Base-by-base conservation (phyloP, 2,888 invertebrate genomes). In the Aphodius sticticus region DNA sequence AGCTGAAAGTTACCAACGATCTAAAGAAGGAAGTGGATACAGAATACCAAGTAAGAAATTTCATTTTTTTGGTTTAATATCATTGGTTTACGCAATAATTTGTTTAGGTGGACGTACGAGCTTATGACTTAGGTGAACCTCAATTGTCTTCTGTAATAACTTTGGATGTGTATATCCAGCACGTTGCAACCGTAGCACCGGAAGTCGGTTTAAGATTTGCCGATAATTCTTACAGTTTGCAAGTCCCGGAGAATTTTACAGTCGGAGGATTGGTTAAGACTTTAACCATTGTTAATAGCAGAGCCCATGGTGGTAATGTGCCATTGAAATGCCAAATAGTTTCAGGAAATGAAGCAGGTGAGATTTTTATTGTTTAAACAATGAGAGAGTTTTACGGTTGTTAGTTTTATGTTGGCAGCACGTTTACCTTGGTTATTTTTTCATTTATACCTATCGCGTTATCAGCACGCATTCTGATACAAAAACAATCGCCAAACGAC, bases 161-260 rank as follows among this genome's bases (percentile, higher is more conserved):
- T 2, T 92, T 97, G 0, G 95, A 95, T 0, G 93, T 98, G 4
- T 96, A 94, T 86, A 95, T 97, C 14, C 94, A 95, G 77, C 96
- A 96, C 87, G 93, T 95, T 0, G 94, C 96, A 0, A 89, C 89
- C 2, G 90, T 90, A 0, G 89, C 92, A 0, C 92, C 93, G 6
- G 92, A 95, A 91, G 93, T 94, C 6, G 96, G 96, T 0, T 90
- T 97, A 37, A 95, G 97, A 0, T 98, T 98, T 87, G 95, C 96
- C 6, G 97, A 97, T 86, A 95, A 95, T 76, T 92, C 94, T 0
- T 97, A 97, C 87, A 95, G 94, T 76, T 93, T 96, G 0, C 95
- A 96, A 81, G 91, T 97, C 0, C 93, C 94, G 0, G 98, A 98
- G 88, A 94, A 96, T 88, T 92, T 94, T 0, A 90, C 91, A 0